Evolutionary conservation across 2,797 vertebrate genomes (phyloP).

Genomic region (Apodemus agrarius): DNA sequence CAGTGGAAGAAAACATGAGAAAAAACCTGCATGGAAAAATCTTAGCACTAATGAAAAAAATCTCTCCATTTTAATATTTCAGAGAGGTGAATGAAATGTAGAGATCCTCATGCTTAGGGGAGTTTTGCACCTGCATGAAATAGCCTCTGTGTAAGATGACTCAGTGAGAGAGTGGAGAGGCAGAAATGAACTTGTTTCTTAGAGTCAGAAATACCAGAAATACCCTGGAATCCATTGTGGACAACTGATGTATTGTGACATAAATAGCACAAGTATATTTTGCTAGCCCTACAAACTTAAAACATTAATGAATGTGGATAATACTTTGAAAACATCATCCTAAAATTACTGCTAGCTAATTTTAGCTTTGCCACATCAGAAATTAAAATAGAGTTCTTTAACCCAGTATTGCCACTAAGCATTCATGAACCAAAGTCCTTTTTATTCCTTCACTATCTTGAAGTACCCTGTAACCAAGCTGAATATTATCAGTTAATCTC

Average conservation of each 20-base stretch:
- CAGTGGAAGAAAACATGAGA: background rate
- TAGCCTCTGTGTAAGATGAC: background rate
- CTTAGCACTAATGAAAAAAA: conserved; percentile 38
- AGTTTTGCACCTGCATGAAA: background rate
- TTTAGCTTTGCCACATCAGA: background rate
- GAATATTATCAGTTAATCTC: background rate
- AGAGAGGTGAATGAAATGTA: conserved; percentile 37
- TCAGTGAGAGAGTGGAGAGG: background rate
- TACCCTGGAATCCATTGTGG: background rate
- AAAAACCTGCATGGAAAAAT: background rate
- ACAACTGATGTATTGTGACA: background rate
- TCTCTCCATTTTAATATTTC: background rate
- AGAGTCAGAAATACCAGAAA: background rate
- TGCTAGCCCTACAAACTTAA: background rate
- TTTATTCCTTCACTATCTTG: background rate
- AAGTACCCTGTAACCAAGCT: background rate
- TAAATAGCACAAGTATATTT: background rate
- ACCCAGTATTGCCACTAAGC: rapidly evolving
- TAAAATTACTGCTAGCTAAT: background rate
- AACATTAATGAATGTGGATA: background rate
- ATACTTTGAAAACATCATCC: conserved; percentile 4
- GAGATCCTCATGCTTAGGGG: background rate
- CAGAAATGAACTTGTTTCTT: background rate
- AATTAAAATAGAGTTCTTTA: background rate
- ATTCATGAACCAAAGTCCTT: background rate